Base-by-base conservation (phyloP, 2,113 vertebrate species). In the Entelurus aequoreus region DNA sequence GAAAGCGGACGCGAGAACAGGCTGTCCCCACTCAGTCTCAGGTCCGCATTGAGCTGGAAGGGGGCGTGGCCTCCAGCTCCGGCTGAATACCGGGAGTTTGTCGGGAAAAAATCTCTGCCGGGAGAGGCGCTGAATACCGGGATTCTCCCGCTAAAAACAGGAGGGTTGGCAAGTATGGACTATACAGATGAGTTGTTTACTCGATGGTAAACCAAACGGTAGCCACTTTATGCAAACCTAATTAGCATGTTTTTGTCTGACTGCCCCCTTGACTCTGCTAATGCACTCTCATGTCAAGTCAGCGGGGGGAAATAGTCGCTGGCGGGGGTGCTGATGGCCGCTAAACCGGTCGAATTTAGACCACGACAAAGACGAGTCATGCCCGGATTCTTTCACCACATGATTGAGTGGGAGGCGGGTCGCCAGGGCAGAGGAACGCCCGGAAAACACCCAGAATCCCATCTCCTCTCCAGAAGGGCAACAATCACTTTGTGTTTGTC, bases 391-490 rank as follows among this genome's bases (percentile, higher is more conserved):
- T 63, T 68, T 19, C 0, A 48, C 46, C 76, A 74, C 73, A 69
- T 60, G 68, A 75, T 66, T 46, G 65, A 76, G 54, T 56, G 59
- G 65, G 10, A 21, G 52, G 72, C 54, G 70, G 58, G 68, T 35
- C 75, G 68, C 52, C 62, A 52, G 57, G 63, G 76, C 67, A 68
- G 60, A 81, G 82, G 83, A 69, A 68, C 71, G 86, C 83, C 85
- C 82, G 6, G 73, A 86, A 79, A 75, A 55, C 16, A 54, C 66
- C 73, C 68, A 65, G n/a, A 66, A 72, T 67, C 81, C 36, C 10
- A 36, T 54, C 21, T 11, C 15, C 37, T 56, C 36, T 56, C 8
- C 7, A 51, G 50, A 51, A 51, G 8, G 16, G 16, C 36, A 21
- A 46, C n/a, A 62, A 8, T 6, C 28, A 42, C 9, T n/a, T 42